These are phyloP conservation scores for Astropecten irregularis DNA, from an alignment of 53 echinoderm and acorn worm species.

Conservation along the genomic window DNA sequence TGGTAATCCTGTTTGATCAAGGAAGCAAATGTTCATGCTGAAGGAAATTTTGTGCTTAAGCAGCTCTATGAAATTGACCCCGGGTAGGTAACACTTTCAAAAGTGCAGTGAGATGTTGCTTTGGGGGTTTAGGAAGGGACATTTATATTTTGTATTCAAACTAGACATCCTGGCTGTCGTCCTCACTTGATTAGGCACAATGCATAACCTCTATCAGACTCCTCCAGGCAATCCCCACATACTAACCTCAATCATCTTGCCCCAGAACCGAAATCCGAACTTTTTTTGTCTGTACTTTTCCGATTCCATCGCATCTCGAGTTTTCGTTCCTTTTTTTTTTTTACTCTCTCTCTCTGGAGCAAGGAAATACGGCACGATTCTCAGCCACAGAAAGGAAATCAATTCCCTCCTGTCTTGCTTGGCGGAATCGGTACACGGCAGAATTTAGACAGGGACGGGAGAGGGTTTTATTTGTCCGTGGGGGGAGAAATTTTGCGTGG, in stretches of 20 bases:
- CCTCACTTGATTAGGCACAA: not conserved
- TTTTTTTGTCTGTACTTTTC: not conserved
- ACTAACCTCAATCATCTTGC: slow-evolving; percentile 7
- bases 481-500: slow-evolving; percentile 3
- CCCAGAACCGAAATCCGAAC: not conserved
- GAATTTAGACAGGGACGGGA: not conserved
- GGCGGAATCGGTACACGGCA: not conserved
- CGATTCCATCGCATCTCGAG: too few relatives aligned
- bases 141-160: too few relatives aligned
- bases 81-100: too few relatives aligned
- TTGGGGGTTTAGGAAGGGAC: too few relatives aligned
- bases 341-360: not conserved
- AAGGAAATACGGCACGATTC: not conserved
- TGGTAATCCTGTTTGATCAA: too few relatives aligned
- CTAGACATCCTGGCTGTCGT: not conserved
- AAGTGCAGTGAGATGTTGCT: too few relatives aligned
- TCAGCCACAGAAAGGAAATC: slow-evolving; percentile 47
- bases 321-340: not conserved
- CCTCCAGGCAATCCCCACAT: not conserved
- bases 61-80: too few relatives aligned
- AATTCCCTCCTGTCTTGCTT: slow-evolving; percentile 3
- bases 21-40: too few relatives aligned
- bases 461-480: not conserved
- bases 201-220: not conserved
- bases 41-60: too few relatives aligned